A percentile compares a stretch with the other conserved stretches of the same genome.
Conservation (phyloP, 2,888 invertebrate species). For the Harpagoxenus sublaevis region DNA sequence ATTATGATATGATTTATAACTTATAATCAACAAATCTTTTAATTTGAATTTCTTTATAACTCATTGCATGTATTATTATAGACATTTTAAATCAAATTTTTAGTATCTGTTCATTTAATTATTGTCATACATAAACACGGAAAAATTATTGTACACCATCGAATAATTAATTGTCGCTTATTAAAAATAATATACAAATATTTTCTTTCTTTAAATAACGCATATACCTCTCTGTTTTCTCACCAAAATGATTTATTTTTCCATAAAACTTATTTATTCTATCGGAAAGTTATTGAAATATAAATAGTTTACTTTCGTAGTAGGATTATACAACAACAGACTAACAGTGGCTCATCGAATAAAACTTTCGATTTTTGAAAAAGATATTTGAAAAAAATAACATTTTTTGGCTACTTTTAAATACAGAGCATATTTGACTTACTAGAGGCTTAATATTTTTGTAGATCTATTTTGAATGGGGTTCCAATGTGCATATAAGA, state of each 20-base stretch:
- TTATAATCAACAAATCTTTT: not conserved
- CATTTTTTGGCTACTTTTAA: not conserved
- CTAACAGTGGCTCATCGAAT: not conserved
- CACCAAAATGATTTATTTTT: not conserved
- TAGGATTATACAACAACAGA: not conserved
- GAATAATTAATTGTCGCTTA: not conserved
- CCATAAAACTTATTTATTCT: not conserved
- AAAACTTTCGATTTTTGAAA: not conserved
- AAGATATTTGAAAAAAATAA: not conserved
- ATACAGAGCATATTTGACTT: not conserved
- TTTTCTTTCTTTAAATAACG: not conserved
- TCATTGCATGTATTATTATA: not conserved
- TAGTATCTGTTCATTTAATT: not conserved
- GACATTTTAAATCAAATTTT: not conserved
- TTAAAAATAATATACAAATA: not conserved
- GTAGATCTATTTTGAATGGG: not conserved
- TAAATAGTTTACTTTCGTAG: not conserved
- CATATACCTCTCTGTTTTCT: not conserved
- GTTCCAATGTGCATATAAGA: constrained; percentile 2
- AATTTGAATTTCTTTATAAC: not conserved
- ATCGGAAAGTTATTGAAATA: not conserved
- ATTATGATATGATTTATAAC: not conserved
- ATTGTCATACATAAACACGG: not conserved
- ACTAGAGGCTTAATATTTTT: constrained; percentile 15
- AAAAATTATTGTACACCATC: not conserved